Evolutionary conservation across 2,113 vertebrate genomes (phyloP), one percentile per base, ranked within the genome.

Genomic region (Andinoacara biseriatus): DNA sequence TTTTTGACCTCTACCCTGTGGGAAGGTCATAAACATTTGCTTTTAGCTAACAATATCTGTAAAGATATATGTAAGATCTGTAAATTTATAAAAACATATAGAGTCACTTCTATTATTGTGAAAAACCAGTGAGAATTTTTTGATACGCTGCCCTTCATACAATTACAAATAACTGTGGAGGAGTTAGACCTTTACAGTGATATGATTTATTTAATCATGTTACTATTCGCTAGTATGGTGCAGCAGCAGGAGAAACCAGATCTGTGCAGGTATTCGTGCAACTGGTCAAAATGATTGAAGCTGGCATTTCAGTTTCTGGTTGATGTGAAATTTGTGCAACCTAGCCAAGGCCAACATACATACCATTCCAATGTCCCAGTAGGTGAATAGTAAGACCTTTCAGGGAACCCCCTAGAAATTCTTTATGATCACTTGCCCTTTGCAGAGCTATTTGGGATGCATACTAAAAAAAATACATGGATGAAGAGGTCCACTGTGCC

Each of bases 231-330:
- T 5, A 38, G 17, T 60, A 35, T 57, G 20, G 8, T 54, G 72
- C 62, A 86, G 13, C 58, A 77, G 82, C 58, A 31, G 75, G 72
- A 78, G 83, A 40, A 77, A 31, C 10, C 75, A 31, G 52, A 79
- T 58, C 26, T 72, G 78, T 59, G 80, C 49, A 75, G 62, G 31
- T 52, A 26, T 58, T 77, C 24, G 61, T 57, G 60, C 84, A 83
- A 85, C 63, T 52, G 81, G 89, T 93, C 91, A 82, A 22, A 60
- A 54, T 85, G 78, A 92, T 85, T 78, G 77, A 92, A 83, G 72
- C 3, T 92, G 92, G 82, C 91, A 89, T 89, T 6, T 67, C 57
- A 88, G 81, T 87, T 91, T 90, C 76, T 92, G 85, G 76, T 83
- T 91, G 80, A 90, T 90, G 78, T 85, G 85, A 90, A 78, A 84